These are phyloP conservation scores for Coelopa frigida DNA, from an alignment of 1,140 invertebrate species.

Conservation along the genomic window DNA sequence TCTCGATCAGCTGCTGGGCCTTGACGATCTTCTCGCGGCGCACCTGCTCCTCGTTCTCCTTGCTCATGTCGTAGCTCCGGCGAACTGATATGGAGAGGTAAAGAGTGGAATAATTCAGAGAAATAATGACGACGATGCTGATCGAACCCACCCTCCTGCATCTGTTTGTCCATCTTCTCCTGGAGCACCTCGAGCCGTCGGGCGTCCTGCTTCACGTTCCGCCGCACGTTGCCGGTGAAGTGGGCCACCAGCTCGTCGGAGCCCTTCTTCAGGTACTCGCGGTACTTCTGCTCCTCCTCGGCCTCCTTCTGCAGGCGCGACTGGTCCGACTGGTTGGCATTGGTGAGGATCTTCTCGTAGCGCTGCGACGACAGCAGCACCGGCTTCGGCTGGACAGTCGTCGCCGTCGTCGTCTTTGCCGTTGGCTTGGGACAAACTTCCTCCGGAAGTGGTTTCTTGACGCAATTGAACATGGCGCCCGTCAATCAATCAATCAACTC, in stretches of 20 bases:
- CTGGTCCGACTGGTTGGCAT: conserved; percentile 8
- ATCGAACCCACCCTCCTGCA: not conserved
- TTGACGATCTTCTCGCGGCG: conserved; percentile 21
- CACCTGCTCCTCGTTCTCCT: conserved; percentile 17
- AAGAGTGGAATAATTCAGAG: not conserved
- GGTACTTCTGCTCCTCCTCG: conserved; percentile 26
- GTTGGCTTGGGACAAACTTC: too few species aligned
- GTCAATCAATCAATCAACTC: too few species aligned
- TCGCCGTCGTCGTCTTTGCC: too few species aligned
- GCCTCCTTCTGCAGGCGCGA: conserved; percentile 8
- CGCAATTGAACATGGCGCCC: too few species aligned
- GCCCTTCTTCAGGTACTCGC: conserved; percentile 28
- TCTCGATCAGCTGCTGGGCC: conserved; percentile 29
- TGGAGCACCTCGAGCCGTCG: conserved; percentile 2
- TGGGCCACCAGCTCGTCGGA: conserved; percentile 19
- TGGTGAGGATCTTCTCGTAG: conserved; percentile 11
- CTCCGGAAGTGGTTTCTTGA: too few species aligned
- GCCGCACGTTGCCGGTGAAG: conserved; percentile 17
- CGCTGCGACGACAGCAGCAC: conserved; percentile 12
- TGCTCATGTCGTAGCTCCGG: conserved; percentile 9
- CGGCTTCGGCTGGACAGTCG: too few species aligned
- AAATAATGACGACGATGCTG: not conserved
- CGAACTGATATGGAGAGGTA: not conserved
- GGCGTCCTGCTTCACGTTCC: conserved; percentile 1
- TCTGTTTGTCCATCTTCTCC: conserved; percentile 4